A percentile compares a stretch with the other conserved stretches of the same genome.
These are phyloP conservation scores for Ennomos erosarius DNA, from an alignment of 2,888 invertebrate genomes.

Conservation along the genomic window DNA sequence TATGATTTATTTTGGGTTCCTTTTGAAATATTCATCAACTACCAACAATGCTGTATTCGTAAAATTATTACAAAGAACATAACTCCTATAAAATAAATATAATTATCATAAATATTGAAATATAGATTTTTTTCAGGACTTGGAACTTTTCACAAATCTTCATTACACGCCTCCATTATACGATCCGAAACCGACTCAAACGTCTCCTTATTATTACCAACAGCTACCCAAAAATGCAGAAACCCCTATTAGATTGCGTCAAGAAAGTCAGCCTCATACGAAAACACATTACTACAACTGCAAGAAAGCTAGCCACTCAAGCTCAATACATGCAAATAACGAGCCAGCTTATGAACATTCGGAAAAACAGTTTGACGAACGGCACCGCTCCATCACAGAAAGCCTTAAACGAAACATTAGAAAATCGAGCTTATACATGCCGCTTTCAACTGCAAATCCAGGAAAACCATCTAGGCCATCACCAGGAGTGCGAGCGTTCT, in stretches of 20 bases:
- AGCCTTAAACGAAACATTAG: conserved; percentile 69
- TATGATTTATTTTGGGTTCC: too few species aligned
- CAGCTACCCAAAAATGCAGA: conserved; percentile 55
- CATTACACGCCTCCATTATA: conserved; percentile 52
- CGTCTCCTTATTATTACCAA: conserved; percentile 68
- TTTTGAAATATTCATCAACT: too few species aligned
- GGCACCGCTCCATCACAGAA: conserved; percentile 70
- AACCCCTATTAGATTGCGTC: too few species aligned
- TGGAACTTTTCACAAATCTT: conserved; percentile 69
- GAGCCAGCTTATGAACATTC: conserved; percentile 77
- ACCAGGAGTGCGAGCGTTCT: conserved; percentile 86
- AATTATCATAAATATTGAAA: too few species aligned
- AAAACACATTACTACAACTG: conserved; percentile 43
- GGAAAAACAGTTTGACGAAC: conserved; percentile 80
- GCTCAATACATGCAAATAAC: conserved; percentile 90
- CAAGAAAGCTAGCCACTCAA: conserved; percentile 48
- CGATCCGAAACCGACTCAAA: conserved; percentile 58
- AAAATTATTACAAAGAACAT: too few species aligned
- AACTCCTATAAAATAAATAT: too few species aligned
- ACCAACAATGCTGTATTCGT: too few species aligned
- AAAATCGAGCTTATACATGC: conserved; percentile 90
- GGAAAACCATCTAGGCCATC: conserved; percentile 67
- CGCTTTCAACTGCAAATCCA: conserved; percentile 77
- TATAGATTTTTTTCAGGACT: conserved; percentile 51
- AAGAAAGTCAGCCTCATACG: too few species aligned